These are phyloP conservation scores for Pristionchus mayeri DNA, from an alignment of 2,888 invertebrate genomes.

Conservation along the genomic window DNA sequence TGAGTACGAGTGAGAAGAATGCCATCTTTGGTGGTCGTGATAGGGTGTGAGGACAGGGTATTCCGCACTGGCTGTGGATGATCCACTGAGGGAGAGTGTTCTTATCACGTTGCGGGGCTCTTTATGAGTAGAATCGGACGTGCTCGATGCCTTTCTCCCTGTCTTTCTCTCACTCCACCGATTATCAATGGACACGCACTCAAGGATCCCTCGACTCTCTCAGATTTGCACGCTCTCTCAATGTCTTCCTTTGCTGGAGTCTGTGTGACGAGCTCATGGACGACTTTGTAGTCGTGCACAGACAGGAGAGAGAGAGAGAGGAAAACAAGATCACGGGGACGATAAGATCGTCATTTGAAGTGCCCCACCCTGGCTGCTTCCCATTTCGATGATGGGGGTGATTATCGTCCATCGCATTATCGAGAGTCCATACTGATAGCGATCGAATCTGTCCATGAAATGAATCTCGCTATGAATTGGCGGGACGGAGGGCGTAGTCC, in stretches of 20 bases:
- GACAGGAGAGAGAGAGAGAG: neutral
- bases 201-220: neutral
- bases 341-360: too few species aligned
- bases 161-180: neutral
- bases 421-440: too few species aligned
- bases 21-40: neutral
- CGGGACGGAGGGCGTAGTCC: too few species aligned
- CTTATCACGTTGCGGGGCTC: neutral
- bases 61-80: slow-evolving; percentile 10
- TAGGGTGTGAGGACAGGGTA: neutral
- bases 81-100: neutral
- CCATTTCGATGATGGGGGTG: too few species aligned
- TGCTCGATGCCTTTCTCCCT: neutral
- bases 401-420: too few species aligned
- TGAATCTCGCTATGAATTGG: too few species aligned
- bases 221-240: neutral
- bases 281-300: slow-evolving; percentile 13
- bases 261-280: neutral
- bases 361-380: neutral
- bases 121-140: slow-evolving; percentile 15
- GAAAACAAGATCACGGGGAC: neutral
- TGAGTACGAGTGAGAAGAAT: neutral
- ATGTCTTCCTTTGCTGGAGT: neutral
- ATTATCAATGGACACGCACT: slow-evolving; percentile 36
- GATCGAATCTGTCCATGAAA: too few species aligned